Conservation (phyloP, 2,113 vertebrate species). For the Pontoporia blainvillei region DNA sequence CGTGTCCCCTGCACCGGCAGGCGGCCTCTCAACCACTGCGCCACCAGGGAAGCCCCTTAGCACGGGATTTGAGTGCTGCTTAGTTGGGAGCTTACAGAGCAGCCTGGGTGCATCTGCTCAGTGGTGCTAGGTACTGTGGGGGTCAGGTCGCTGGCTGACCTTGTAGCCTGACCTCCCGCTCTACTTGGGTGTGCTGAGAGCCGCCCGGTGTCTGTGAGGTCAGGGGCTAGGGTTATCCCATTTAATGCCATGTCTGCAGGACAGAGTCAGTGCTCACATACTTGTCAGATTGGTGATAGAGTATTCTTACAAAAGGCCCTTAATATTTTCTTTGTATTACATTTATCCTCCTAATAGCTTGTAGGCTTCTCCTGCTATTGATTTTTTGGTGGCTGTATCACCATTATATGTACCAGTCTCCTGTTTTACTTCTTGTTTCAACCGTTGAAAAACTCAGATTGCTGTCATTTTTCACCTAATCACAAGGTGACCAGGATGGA, state of each 20-base stretch:
- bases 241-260: too few relatives aligned
- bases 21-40: too few relatives aligned
- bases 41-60: not conserved
- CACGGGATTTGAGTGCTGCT: not conserved
- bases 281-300: rapidly evolving
- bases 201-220: not conserved
- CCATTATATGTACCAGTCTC: rapidly evolving
- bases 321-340: rapidly evolving
- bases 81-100: not conserved
- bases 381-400: rapidly evolving
- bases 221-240: too few relatives aligned
- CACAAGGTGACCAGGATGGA: not conserved
- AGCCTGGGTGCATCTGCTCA: not conserved
- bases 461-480: not conserved
- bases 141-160: not conserved
- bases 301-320: rapidly evolving
- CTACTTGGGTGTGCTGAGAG: not conserved
- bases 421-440: not conserved
- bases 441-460: too few relatives aligned
- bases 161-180: not conserved
- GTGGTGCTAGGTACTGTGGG: not conserved
- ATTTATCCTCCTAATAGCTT: rapidly evolving
- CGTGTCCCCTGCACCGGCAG: too few relatives aligned
- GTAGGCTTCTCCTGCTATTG: not conserved
- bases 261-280: rapidly evolving